Conservation (phyloP, 92 coral and sea anemone genomes). For the Palythoa grandiflora region DNA sequence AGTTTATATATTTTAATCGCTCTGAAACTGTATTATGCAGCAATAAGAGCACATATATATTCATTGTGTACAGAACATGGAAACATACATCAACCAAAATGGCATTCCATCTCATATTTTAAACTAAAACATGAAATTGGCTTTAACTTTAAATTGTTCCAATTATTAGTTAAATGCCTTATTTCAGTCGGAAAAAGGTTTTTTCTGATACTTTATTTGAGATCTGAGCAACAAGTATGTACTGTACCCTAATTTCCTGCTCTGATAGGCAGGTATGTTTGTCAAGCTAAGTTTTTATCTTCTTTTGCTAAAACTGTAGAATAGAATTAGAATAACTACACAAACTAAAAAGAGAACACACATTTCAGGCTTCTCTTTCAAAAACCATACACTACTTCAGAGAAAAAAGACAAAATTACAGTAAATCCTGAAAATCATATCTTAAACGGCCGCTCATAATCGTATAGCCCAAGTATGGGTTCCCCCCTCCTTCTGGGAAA, state of each 20-base stretch:
- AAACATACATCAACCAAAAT: constrained; percentile 10
- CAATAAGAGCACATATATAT: background rate
- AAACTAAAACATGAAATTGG: constrained; percentile 3
- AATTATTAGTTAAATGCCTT: background rate
- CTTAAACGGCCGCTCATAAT: too few species aligned
- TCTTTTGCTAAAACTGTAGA: background rate
- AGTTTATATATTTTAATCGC: background rate
- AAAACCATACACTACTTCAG: too few species aligned
- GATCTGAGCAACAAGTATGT: too few species aligned
- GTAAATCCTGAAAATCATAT: too few species aligned
- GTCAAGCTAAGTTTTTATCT: background rate
- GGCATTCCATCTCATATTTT: constrained; percentile 5
- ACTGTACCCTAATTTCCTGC: background rate
- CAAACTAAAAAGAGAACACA: too few species aligned
- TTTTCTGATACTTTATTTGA: too few species aligned
- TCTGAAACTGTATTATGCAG: background rate
- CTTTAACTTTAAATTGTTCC: background rate
- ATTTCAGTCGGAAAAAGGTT: background rate
- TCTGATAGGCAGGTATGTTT: background rate
- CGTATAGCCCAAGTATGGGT: too few species aligned
- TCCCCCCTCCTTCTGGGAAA: too few species aligned
- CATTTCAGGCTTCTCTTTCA: too few species aligned
- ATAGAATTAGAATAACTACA: too few species aligned
- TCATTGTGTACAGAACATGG: background rate
- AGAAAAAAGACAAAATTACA: too few species aligned